Base-by-base conservation (phyloP, 2,888 invertebrate species). In the Diaperis boleti region DNA sequence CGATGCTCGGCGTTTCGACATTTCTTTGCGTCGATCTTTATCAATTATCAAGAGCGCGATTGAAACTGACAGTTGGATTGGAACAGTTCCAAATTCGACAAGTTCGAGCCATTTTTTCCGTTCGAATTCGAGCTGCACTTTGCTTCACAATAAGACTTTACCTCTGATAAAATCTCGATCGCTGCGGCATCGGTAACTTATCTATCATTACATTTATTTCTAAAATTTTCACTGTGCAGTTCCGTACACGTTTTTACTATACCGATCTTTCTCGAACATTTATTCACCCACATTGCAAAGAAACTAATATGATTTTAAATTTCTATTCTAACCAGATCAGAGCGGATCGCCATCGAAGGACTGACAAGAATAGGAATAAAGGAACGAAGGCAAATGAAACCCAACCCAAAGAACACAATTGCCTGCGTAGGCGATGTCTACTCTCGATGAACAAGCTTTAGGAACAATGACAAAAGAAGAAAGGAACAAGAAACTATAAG, bases 41-140 rank as follows among this genome's bases (percentile, higher is more conserved):
- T 42, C 55, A 42, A 42, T 55, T 55, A 55, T 55, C 55, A 55
- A 42, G 29, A 42, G 31, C 55, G 41, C 42, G 55, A 55, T 55
- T 55, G 55, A 55, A 55, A 55, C 55, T 55, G 55, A 55, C 55
- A 42, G 41, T 42, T 55, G 42, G 33, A 55, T 55, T 55, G 55
- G 55, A 55, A 55, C 55, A 55, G 55, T 55, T 55, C 55, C 55
- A 55, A 52, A 55, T 42, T 42, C 42, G 55, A 55, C 55, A 52
- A 55, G 54, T 41, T 54, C 41, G 39, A 41, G 50, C 18, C 50
- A 42, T 55, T 33, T 41, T 52, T 39, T 11, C 54, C 33, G 26
- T 49, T 49, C 35, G 20, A 35, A 20, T 18, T 49, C 35, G 20
- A 35, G 35, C 20, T 49, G 20, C 35, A 49, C 14, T 49, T 31